Percentiles rank a stretch among this genome's conserved stretches.
Evolutionary conservation across 2,797 vertebrate genomes (phyloP).

Genomic region (Anableps anableps): DNA sequence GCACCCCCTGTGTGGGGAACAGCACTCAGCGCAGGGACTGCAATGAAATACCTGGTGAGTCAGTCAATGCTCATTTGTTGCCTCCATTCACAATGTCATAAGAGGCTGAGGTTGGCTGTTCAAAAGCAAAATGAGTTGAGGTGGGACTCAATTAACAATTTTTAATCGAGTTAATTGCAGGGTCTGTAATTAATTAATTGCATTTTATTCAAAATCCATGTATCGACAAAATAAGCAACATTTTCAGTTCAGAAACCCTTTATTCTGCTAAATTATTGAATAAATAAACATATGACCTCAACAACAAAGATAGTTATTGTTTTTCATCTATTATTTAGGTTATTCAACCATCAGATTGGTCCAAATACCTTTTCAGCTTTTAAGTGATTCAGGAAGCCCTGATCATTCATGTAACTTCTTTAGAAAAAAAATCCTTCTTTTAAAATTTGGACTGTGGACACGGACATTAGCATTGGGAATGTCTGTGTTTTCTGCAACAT

Average conservation of each 20-base stretch:
- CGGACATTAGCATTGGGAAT: neutral
- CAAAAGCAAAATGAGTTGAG: neutral
- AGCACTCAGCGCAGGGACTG: constrained; percentile 91
- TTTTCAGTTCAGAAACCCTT: too few relatives aligned
- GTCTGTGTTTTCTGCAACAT: neutral
- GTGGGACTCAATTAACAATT: neutral
- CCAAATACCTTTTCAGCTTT: neutral
- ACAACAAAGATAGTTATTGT: neutral
- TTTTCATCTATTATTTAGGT: too few relatives aligned
- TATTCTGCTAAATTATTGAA: too few relatives aligned
- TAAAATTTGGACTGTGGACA: neutral
- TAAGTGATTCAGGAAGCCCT: neutral
- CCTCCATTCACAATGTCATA: neutral
- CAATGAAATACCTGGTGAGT: constrained; percentile 93
- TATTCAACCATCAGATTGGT: neutral
- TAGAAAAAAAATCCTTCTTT: neutral
- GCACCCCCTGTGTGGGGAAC: constrained; percentile 87
- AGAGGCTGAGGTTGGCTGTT: neutral
- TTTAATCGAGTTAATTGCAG: neutral
- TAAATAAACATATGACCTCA: too few relatives aligned
- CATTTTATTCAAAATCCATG: too few relatives aligned
- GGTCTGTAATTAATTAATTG: too few relatives aligned
- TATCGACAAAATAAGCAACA: neutral
- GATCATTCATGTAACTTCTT: neutral
- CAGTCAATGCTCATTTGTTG: neutral